Base-by-base conservation (phyloP, 1,140 invertebrate species). In the Pachyrhynchus sulphureomaculatus region DNA sequence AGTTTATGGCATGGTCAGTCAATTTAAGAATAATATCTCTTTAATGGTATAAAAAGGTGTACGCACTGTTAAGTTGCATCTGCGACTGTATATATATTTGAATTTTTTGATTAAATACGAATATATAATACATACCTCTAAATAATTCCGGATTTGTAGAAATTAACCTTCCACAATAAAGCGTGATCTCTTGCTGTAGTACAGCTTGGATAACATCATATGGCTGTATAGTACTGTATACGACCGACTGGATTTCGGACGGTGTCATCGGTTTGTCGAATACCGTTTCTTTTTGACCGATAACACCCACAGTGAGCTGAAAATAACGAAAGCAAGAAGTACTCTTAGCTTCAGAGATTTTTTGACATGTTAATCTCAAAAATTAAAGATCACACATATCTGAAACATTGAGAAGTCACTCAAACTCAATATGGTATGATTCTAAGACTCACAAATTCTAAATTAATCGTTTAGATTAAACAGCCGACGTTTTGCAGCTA, bases 221-320 rank as follows among this genome's bases (percentile, higher is more conserved):
- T 0, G 90, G 90, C 72, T 93, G 90, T 67, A 94, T 90, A 8
- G 87, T 90, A 1, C 85, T 86, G 71, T 93, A 94, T 81, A 94
- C 89, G 0, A 92, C 88, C 17, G 88, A 86, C 65, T 93, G 86
- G 39, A 98, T 95, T 77, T 97, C 94, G 2, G 86, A 85, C 0
- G 97, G 97, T 0, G 94, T 95, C 83, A 98, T 89, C 0, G 97
- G 97, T 73, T 97, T 96, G 74, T 97, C 93, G 71, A 99, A 93
- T 0, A 97, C 91, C 0, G 92, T 93, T 81, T 98, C 95, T 69
- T 95, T 90, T 64, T 92, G 88, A 0, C 93, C 92, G 72, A 95
- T 92, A 18, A 97, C 93, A 34, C 96, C 96, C 4, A 99, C 90
- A 4, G 95, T 95, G 26, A 99, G 82, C 91, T 94, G 68, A 37